Conservation (phyloP, 2,113 vertebrate species). For the Benitochromis conjunctus region DNA sequence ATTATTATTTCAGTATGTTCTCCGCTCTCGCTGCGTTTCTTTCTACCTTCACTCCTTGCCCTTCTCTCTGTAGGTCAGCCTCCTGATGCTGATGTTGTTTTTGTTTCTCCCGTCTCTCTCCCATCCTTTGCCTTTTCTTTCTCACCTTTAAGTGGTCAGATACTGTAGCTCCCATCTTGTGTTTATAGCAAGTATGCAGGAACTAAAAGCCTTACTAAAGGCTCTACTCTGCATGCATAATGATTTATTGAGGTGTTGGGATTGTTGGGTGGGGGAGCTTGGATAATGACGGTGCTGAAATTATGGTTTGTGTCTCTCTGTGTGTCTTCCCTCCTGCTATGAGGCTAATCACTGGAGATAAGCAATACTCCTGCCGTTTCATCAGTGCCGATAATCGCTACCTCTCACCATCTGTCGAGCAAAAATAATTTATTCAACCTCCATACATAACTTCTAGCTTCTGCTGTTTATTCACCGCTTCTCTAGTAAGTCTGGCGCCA, state of each 20-base stretch:
- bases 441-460: constrained; percentile 13
- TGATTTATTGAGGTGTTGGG: constrained; percentile 5
- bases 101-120: not conserved
- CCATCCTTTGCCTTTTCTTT: not conserved
- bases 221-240: not conserved
- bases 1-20: not conserved
- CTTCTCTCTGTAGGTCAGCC: not conserved
- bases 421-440: constrained; percentile 19
- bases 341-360: constrained; percentile 40
- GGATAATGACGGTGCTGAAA: not conserved
- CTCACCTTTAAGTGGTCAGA: not conserved
- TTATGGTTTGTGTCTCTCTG: not conserved
- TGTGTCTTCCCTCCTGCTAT: constrained; percentile 37
- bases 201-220: not conserved
- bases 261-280: not conserved
- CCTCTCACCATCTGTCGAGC: constrained; percentile 41
- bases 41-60: not conserved
- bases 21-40: not conserved
- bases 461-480: constrained; percentile 5
- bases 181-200: not conserved
- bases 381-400: constrained; percentile 38
- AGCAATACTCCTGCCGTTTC: constrained; percentile 22
- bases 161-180: not conserved
- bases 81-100: not conserved
- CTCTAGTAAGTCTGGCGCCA: not conserved